These are phyloP conservation scores for Riparia riparia DNA, from an alignment of 2,113 vertebrate genomes.

Conservation along the genomic window DNA sequence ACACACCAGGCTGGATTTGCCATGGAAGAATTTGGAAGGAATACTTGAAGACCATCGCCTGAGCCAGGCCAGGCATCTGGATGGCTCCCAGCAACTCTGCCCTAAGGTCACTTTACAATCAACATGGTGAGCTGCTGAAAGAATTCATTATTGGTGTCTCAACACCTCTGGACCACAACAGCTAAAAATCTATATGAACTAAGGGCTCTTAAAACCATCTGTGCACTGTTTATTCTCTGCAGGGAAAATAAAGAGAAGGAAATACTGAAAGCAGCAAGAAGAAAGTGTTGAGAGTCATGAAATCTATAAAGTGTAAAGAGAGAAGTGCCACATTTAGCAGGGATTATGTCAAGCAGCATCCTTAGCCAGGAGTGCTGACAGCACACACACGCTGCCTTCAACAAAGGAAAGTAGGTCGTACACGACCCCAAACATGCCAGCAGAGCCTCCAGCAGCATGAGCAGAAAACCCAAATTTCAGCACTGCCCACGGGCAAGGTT, in stretches of 20 bases:
- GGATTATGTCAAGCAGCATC: slow-evolving; percentile 13
- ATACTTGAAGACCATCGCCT: neutral
- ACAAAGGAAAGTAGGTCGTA: neutral
- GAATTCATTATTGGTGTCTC: slow-evolving; percentile 62
- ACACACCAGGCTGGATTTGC: slow-evolving; percentile 19
- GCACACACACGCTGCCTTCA: neutral
- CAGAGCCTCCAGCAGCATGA: slow-evolving; percentile 16
- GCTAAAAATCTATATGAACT: slow-evolving; percentile 63
- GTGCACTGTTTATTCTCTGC: slow-evolving; percentile 37
- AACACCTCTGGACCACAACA: slow-evolving; percentile 29
- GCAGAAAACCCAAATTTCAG: neutral
- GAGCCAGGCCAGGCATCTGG: neutral
- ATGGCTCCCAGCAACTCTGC: neutral
- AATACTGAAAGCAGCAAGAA: neutral
- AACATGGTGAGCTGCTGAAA: slow-evolving; percentile 25
- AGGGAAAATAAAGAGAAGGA: neutral
- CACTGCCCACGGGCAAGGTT: accelerated
- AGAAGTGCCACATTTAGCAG: slow-evolving; percentile 17
- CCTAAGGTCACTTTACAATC: slow-evolving; percentile 44
- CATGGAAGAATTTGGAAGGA: neutral
- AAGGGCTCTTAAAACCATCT: slow-evolving; percentile 63
- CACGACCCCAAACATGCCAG: neutral
- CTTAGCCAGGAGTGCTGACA: neutral
- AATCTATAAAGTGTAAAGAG: slow-evolving; percentile 20
- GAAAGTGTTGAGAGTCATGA: slow-evolving; percentile 1